These are phyloP conservation scores for Dryobota labecula DNA, from an alignment of 2,888 invertebrate genomes.

Conservation along the genomic window DNA sequence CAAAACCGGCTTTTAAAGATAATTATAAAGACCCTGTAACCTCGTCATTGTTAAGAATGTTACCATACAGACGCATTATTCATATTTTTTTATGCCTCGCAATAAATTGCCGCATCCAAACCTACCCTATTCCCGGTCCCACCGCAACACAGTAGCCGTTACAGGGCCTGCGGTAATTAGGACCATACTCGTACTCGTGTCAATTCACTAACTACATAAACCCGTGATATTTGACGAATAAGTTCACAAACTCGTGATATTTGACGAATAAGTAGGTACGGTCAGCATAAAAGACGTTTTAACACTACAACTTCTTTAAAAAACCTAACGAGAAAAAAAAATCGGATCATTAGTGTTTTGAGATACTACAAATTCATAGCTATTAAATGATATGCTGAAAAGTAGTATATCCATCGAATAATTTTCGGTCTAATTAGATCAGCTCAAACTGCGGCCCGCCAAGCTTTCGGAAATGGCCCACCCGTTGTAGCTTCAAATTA, in stretches of 20 bases:
- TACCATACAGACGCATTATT: neutral
- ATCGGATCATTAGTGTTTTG: neutral
- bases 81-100: neutral
- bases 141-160: slow-evolving; percentile 42
- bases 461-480: too few species aligned
- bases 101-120: slow-evolving; percentile 23
- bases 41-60: neutral
- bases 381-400: neutral
- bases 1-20: neutral
- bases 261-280: slow-evolving; percentile 19
- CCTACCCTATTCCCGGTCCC: rapidly evolving
- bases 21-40: neutral
- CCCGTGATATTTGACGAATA: slow-evolving; percentile 33
- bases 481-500: too few species aligned
- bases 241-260: slow-evolving; percentile 36
- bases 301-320: neutral
- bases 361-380: neutral
- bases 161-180: slow-evolving; percentile 53
- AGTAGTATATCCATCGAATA: neutral
- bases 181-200: slow-evolving; percentile 30
- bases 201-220: slow-evolving; percentile 54
- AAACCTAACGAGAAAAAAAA: too few species aligned
- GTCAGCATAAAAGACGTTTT: neutral
- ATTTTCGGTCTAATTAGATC: neutral
- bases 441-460: too few species aligned